Evolutionary conservation across 2,888 invertebrate genomes (phyloP).

Genomic region (Pterostichus madidus): DNA sequence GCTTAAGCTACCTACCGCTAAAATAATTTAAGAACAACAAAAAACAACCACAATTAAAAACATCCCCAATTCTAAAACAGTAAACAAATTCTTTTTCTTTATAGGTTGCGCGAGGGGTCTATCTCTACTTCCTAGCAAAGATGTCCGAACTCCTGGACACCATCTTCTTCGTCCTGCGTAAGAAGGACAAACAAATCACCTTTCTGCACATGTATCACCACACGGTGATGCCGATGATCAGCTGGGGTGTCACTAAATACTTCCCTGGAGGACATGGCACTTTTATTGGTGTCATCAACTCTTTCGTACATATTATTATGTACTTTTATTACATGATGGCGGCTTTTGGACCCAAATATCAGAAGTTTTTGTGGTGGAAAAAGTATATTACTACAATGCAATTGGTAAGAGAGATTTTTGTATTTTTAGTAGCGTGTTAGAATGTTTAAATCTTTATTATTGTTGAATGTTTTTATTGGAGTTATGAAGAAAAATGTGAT

Average conservation of each 20-base stretch:
- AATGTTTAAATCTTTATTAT: background rate
- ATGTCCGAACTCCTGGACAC: constrained; percentile 94
- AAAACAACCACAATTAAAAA: background rate
- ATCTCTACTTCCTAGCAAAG: constrained; percentile 93
- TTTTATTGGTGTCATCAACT: constrained; percentile 86
- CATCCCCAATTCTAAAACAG: background rate
- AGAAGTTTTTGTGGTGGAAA: constrained; percentile 91
- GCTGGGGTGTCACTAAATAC: constrained; percentile 95
- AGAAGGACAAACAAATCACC: constrained; percentile 93
- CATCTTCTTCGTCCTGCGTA: constrained; percentile 94
- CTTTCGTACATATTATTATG: constrained; percentile 90
- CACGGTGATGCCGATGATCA: constrained; percentile 95
- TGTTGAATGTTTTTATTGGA: too few relatives aligned
- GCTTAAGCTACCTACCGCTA: too few relatives aligned
- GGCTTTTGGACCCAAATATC: constrained; percentile 86
- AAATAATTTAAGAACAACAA: too few relatives aligned
- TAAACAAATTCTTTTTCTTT: background rate
- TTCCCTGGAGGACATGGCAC: constrained; percentile 86
- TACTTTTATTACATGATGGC: constrained; percentile 89
- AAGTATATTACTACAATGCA: constrained; percentile 90
- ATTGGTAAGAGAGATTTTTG: constrained; percentile 79
- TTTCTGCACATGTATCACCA: constrained; percentile 97
- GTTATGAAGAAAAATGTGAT: too few relatives aligned
- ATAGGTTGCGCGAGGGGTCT: constrained; percentile 85
- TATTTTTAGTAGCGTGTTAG: background rate